Percentiles rank a stretch among this genome's conserved stretches.
phyloP scores from a whole-genome alignment of 53 echinoderm and acorn worm genomes.

The Henricia sp. region DNA sequence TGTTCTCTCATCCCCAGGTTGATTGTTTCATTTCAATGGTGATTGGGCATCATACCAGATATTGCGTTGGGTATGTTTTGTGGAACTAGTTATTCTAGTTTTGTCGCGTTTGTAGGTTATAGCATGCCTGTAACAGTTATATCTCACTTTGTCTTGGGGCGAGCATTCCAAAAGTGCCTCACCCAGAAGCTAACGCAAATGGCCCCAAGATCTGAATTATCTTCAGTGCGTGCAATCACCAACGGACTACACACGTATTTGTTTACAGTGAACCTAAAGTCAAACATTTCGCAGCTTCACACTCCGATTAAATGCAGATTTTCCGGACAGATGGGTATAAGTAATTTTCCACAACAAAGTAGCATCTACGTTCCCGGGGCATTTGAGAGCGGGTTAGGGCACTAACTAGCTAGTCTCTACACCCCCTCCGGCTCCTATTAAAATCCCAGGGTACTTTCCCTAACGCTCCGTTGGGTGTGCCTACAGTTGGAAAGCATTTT shows the following conservation, averaged over 20 bases:
- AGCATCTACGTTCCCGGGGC: conserved; percentile 14
- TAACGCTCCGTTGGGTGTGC: conserved; percentile 48
- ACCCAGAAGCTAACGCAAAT: conserved; percentile 2
- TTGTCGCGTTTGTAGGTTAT: too few species aligned
- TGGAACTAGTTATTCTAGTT: too few species aligned
- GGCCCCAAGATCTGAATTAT: conserved; percentile 30
- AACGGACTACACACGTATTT: neutral
- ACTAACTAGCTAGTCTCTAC: conserved; percentile 9
- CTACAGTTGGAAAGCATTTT: conserved; percentile 22
- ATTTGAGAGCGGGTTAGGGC: conserved; percentile 10
- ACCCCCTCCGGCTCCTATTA: conserved; percentile 2
- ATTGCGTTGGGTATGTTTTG: too few species aligned
- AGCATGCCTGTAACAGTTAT: conserved; percentile 14
- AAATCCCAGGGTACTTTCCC: conserved; percentile 37
- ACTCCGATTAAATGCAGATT: conserved; percentile 61
- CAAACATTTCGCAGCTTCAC: conserved; percentile 51
- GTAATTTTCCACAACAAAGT: conserved; percentile 56
- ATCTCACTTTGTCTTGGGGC: conserved; percentile 5
- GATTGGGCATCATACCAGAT: too few species aligned
- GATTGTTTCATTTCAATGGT: too few species aligned
- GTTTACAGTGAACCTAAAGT: conserved; percentile 50
- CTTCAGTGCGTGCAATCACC: conserved; percentile 6
- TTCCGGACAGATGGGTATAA: conserved; percentile 48
- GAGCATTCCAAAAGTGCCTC: neutral
- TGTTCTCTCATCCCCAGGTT: too few species aligned